These are phyloP conservation scores for Carollia perspicillata DNA, from an alignment of 2,113 vertebrate species.

Conservation along the genomic window DNA sequence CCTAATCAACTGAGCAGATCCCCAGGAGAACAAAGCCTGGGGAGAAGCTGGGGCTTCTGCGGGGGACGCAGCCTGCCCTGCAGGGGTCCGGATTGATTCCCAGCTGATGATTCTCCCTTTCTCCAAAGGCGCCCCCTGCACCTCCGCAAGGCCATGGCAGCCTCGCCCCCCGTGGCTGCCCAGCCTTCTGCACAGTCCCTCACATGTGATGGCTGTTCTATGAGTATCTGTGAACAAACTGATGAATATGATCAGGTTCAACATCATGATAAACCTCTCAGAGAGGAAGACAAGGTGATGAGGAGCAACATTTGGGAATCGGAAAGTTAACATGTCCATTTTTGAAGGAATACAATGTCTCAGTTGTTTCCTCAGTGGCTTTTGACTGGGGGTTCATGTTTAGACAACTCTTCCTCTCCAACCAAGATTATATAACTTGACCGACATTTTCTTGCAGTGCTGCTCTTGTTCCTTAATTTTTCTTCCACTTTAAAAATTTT, in stretches of 20 bases:
- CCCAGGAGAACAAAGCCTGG: background rate
- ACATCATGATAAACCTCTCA: background rate
- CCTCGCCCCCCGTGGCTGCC: background rate
- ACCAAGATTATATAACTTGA: background rate
- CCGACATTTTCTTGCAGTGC: background rate
- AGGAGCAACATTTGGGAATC: background rate
- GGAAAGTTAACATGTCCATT: background rate
- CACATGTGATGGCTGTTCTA: rapidly evolving
- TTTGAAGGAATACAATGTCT: background rate
- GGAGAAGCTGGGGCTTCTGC: background rate
- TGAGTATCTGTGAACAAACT: background rate
- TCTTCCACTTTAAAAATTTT: background rate
- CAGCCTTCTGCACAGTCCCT: background rate
- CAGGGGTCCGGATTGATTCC: rapidly evolving
- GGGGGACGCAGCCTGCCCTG: rapidly evolving
- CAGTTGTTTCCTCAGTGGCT: background rate
- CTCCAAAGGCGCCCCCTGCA: no score
- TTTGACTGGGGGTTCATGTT: background rate
- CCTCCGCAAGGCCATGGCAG: background rate
- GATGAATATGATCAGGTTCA: background rate
- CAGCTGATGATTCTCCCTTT: rapidly evolving
- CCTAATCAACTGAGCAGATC: background rate
- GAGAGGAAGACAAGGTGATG: background rate
- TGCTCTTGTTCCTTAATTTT: background rate
- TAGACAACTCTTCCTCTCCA: background rate